These are phyloP conservation scores for Gymnarchus niloticus DNA, from an alignment of 2,113 vertebrate species.

Conservation along the genomic window DNA sequence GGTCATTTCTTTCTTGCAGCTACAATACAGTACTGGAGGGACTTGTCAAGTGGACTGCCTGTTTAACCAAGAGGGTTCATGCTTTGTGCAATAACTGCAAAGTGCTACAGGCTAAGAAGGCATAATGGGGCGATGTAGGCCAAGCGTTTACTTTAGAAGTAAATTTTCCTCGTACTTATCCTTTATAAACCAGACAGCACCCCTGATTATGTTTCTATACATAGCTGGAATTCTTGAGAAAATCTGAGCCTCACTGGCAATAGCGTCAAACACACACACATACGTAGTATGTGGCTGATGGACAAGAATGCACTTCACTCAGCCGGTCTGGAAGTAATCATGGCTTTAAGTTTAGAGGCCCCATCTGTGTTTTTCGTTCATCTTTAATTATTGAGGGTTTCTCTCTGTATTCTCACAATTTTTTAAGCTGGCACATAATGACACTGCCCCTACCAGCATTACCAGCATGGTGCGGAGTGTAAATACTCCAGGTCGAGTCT, in stretches of 20 bases:
- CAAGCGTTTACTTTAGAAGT: not conserved
- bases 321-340: conserved; percentile 6
- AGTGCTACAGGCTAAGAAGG: too few relatives aligned
- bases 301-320: not conserved
- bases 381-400: not conserved
- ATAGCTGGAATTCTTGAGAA: not conserved
- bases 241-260: not conserved
- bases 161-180: not conserved
- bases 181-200: not conserved
- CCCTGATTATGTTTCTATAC: not conserved
- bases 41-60: not conserved
- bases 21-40: not conserved
- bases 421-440: not conserved
- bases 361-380: not conserved
- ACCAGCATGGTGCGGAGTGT: not conserved
- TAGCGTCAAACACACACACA: not conserved
- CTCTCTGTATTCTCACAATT: not conserved
- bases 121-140: not conserved
- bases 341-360: not conserved
- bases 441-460: not conserved
- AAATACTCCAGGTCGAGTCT: not conserved
- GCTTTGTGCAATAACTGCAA: too few relatives aligned
- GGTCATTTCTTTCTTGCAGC: too few relatives aligned
- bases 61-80: too few relatives aligned
- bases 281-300: not conserved